These are phyloP conservation scores for Drosophila picticornis DNA, from an alignment of 2,888 invertebrate genomes.

Conservation along the genomic window DNA sequence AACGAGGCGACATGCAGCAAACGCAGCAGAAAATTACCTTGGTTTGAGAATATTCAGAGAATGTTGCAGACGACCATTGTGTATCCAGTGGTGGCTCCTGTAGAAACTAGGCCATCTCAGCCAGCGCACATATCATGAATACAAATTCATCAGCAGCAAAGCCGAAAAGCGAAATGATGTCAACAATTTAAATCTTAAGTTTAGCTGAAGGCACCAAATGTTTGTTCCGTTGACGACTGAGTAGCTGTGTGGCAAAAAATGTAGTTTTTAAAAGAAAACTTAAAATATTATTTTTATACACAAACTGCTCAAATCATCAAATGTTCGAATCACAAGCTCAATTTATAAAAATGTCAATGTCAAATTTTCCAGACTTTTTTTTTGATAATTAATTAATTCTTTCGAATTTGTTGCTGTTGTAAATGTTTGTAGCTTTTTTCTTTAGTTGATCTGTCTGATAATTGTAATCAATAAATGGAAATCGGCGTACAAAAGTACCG, in stretches of 20 bases:
- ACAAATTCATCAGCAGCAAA: background rate
- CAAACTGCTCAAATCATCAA: too few relatives aligned
- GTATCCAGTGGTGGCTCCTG: background rate
- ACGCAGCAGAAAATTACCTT: background rate
- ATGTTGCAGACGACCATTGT: background rate
- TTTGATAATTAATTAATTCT: background rate
- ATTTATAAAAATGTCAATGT: too few relatives aligned
- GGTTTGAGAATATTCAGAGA: background rate
- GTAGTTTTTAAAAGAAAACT: background rate
- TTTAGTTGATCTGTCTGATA: too few relatives aligned
- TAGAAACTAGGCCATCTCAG: background rate
- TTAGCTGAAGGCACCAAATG: background rate
- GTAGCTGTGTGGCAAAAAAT: background rate
- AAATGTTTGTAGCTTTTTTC: too few relatives aligned
- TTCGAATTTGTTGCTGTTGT: background rate
- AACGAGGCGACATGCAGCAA: background rate
- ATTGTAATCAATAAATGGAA: too few relatives aligned
- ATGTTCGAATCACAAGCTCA: too few relatives aligned
- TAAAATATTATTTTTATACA: background rate
- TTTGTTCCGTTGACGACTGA: background rate
- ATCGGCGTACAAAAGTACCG: too few relatives aligned
- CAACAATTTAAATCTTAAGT: slow-evolving; percentile 1
- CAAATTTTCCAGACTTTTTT: background rate
- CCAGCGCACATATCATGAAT: background rate
- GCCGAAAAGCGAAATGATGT: background rate